Percentiles rank a stretch among this genome's conserved stretches.
phyloP scores from a whole-genome alignment of 2,113 vertebrate species.

The Phalacrocorax carbo region DNA sequence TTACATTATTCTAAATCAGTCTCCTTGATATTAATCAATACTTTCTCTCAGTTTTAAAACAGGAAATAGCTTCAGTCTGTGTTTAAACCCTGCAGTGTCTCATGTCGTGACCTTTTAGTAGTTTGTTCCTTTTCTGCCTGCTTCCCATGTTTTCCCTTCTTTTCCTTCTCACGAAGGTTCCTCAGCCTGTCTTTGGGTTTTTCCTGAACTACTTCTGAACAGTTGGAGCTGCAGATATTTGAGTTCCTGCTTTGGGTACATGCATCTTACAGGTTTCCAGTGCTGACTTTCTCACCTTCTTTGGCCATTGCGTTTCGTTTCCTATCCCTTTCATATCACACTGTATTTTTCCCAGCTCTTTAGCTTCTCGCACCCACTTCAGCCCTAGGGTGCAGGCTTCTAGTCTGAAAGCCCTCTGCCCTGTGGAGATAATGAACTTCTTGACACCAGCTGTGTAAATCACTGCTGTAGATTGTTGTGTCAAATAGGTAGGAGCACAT shows the following conservation, averaged over 20 bases:
- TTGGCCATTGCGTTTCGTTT: background rate
- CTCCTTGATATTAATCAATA: constrained; percentile 56
- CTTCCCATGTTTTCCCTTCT: background rate
- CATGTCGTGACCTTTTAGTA: constrained; percentile 47
- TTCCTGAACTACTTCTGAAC: background rate
- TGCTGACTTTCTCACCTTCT: background rate
- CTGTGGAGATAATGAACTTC: background rate
- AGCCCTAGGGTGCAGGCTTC: background rate
- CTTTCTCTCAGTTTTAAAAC: constrained; percentile 56
- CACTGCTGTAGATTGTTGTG: background rate
- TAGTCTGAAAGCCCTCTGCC: background rate
- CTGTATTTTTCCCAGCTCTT: background rate
- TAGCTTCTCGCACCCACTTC: background rate
- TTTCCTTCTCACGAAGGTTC: background rate
- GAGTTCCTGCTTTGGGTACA: background rate
- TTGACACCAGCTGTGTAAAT: constrained; percentile 25
- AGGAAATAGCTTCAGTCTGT: constrained; percentile 67
- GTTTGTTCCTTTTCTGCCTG: constrained; percentile 3
- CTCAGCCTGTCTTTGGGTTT: background rate
- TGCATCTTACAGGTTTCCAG: background rate
- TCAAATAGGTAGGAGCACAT: background rate
- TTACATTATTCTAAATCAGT: constrained; percentile 27
- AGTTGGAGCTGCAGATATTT: background rate
- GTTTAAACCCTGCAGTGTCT: constrained; percentile 40
- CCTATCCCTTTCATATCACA: background rate